Evolutionary conservation across 1,140 invertebrate species (phyloP), one percentile per base, ranked within the genome.

Genomic region (Littorina saxatilis): DNA sequence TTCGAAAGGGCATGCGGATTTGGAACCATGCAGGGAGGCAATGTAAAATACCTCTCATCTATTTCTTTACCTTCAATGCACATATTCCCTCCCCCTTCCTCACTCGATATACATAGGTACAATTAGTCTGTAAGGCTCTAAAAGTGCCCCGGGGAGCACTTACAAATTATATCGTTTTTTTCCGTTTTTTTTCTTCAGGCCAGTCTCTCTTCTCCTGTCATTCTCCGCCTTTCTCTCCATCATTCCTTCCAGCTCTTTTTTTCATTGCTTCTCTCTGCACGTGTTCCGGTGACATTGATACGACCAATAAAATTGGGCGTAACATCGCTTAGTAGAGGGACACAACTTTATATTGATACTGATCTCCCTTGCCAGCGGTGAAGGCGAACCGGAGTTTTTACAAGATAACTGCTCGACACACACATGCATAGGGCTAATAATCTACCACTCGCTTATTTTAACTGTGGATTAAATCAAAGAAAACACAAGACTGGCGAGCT

Each of bases 281-380:
- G 70, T 73, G 70, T 20, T 13, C 66, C 17, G 7, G 29, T 17
- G 70, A n/a, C 37, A 73, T 17, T 39, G 70, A 73, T 73, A 40
- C 70, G 39, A 37, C 70, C 70, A 73, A 39, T 73, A 73, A 73
- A 73, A 47, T 27, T 73, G 70, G 70, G 70, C 70, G 70, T 73
- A 73, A 43, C 70, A 43, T 40, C 70, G 39, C 70, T 13, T 13
- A 37, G 70, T n/a, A 13, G 43, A 27, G n/a, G n/a, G 40, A 73
- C 40, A 73, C n/a, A 17, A 39, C 4, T 17, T 2, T 17, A 73
- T 61, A 73, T 61, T 61, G 17, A 39, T 40, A 37, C 70, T 43
- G 68, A 20, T 72, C 9, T 73, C 13, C 27, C 70, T 73, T 39
- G 5, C 11, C 23, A 23, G 9, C 11, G 7, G 58, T 61, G 58